phyloP scores from a whole-genome alignment of 30 jellyfish, hydroid and myxozoan genomes.

The Pelagia noctiluca region DNA sequence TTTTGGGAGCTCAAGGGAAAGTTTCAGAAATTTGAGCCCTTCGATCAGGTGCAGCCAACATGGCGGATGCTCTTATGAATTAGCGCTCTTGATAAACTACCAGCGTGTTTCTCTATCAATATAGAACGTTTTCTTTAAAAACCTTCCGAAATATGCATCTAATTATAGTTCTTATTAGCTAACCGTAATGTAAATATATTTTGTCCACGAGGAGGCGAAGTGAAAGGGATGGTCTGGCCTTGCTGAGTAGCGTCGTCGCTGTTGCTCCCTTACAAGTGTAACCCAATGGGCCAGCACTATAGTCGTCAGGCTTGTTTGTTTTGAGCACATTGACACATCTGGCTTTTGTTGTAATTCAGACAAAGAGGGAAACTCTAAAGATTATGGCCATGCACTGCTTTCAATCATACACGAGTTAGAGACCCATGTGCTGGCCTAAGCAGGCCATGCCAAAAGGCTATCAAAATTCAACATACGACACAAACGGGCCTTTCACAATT shows the following conservation, averaged over 20 bases:
- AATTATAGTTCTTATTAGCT: slow-evolving; percentile 10
- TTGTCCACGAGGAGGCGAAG: slow-evolving; percentile 41
- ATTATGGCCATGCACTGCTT: slow-evolving; percentile 78
- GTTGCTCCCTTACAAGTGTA: slow-evolving; percentile 56
- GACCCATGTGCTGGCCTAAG: slow-evolving; percentile 76
- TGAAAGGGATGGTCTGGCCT: slow-evolving; percentile 35
- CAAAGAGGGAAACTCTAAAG: slow-evolving; percentile 72
- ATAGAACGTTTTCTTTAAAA: no score
- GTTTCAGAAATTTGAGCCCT: no score
- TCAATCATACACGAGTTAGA: slow-evolving; percentile 69
- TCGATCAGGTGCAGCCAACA: no score
- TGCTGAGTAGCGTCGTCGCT: slow-evolving; percentile 42
- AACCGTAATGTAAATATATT: slow-evolving; percentile 24
- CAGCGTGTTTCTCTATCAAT: no score
- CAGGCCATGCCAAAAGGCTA: slow-evolving; percentile 52
- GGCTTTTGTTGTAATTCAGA: slow-evolving; percentile 83
- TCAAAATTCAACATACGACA: slow-evolving; percentile 44
- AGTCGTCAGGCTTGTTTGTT: slow-evolving; percentile 65
- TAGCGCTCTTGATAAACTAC: no score
- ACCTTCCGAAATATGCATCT: no score
- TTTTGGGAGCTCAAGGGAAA: no score
- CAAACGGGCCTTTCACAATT: slow-evolving; percentile 37
- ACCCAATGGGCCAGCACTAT: slow-evolving; percentile 59
- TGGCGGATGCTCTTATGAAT: no score
- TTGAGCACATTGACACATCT: slow-evolving; percentile 91